These are phyloP conservation scores for Eospalax fontanierii DNA, from an alignment of 2,797 vertebrate species.

Conservation along the genomic window DNA sequence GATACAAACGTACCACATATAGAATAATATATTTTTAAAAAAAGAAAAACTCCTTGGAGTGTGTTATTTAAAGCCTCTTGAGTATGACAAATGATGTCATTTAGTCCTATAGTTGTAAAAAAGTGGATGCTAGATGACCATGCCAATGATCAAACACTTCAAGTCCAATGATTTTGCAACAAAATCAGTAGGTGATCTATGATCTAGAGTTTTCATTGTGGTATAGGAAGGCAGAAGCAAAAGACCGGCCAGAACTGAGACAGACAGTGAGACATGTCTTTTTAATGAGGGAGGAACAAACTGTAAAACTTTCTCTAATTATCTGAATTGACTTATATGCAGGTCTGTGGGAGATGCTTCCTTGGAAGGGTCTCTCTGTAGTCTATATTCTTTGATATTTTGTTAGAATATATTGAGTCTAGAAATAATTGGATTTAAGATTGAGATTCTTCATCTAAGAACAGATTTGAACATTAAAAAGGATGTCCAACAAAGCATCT, in stretches of 20 bases:
- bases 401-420: not conserved
- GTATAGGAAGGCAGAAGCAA: not conserved
- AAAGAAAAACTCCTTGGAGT: not conserved
- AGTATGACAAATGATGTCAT: not conserved
- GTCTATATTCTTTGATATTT: not conserved
- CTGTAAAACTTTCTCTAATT: not conserved
- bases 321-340: not conserved
- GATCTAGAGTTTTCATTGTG: not conserved
- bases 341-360: not conserved
- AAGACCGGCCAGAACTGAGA: not conserved
- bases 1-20: not conserved
- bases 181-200: not conserved
- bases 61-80: not conserved
- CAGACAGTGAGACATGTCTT: not conserved
- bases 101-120: not conserved
- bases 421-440: not conserved
- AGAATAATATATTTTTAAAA: not conserved
- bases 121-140: not conserved
- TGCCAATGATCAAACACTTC: not conserved
- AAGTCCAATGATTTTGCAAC: not conserved
- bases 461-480: not conserved
- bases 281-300: not conserved
- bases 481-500: not conserved
- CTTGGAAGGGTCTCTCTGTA: not conserved
- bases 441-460: not conserved